Evolutionary conservation across 2,888 invertebrate species (phyloP), one percentile per base, ranked within the genome.

Genomic region (Athripsodes cinereus): DNA sequence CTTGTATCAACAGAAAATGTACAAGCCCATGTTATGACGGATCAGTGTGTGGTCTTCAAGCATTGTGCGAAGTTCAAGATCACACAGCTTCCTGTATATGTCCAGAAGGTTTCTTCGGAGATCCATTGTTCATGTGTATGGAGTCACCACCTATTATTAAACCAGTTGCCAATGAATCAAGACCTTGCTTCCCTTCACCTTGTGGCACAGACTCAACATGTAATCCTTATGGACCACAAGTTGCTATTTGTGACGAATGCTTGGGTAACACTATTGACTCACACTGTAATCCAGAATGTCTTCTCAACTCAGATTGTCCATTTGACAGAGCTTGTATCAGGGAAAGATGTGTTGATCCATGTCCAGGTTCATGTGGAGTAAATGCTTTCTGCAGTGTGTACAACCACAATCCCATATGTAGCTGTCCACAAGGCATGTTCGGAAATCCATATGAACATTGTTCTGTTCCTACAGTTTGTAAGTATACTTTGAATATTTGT

Each of bases 11-110:
- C 67, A 81, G 83, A 66, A 85, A 86, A 67, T 91, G 92, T 68
- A 72, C 79, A 58, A 85, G 89, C 73, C 88, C 90, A 20, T 92
- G 92, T 68, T 70, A 76, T 3, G 74, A 82, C 34, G 82, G 82
- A 48, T 83, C 82, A 62, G 74, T 90, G 46, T 94, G 94, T 69
- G 93, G 93, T 53, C 76, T 88, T 11, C 86, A 90, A 69, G 91
- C 93, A 16, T 78, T 86, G 54, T 94, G 94, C 68, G 77, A 83
- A 66, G 90, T 90, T 44, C 80, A 85, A 31, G 87, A 91, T 68
- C 93, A 94, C 68, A 87, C 89, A 2, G 87, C 92, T n/a, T 84
- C 86, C 22, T 94, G 93, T 69, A 74, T 83, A 50, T 94, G 93
- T 69, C 81, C 84, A 44, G 83, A 85, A 62, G 89, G 88, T 53